Conservation (phyloP, 2,113 vertebrate genomes). For the Meleagris gallopavo region DNA sequence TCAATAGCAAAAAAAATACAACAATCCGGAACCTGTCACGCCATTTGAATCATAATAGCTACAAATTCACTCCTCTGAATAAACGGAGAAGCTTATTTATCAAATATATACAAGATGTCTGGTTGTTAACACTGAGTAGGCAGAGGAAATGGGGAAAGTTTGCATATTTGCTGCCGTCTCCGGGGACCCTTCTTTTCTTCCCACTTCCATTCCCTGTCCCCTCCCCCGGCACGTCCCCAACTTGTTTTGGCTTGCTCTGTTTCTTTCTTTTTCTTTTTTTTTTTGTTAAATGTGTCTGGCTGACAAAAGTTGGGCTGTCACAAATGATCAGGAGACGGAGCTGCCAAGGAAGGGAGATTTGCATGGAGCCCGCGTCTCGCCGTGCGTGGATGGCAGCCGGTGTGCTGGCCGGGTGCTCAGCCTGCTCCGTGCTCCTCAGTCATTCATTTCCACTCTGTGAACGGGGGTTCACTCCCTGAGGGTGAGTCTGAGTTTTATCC, state of each 20-base stretch:
- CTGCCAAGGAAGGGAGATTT: background rate
- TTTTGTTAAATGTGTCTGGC: background rate
- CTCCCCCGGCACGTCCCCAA: background rate
- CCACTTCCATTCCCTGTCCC: slow-evolving; percentile 19
- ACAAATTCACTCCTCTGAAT: slow-evolving; percentile 84
- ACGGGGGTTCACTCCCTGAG: background rate
- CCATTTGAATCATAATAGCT: slow-evolving; percentile 86
- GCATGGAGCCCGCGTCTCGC: background rate
- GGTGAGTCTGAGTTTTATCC: background rate
- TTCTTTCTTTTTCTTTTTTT: background rate
- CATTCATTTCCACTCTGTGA: background rate
- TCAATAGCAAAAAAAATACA: slow-evolving; percentile 68
- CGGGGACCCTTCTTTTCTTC: slow-evolving; percentile 52
- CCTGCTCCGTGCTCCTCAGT: background rate
- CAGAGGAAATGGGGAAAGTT: slow-evolving; percentile 77
- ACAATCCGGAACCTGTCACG: slow-evolving; percentile 79
- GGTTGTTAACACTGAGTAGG: slow-evolving; percentile 78
- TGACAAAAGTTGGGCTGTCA: slow-evolving; percentile 39
- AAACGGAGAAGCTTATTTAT: slow-evolving; percentile 84
- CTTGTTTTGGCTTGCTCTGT: slow-evolving; percentile 34
- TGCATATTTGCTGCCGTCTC: slow-evolving; percentile 67
- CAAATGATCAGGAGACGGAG: background rate
- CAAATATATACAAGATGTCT: slow-evolving; percentile 82
- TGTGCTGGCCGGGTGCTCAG: background rate
- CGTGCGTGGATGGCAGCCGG: background rate